Conservation (phyloP, 2,113 vertebrate genomes). For the Percina caprodes region DNA sequence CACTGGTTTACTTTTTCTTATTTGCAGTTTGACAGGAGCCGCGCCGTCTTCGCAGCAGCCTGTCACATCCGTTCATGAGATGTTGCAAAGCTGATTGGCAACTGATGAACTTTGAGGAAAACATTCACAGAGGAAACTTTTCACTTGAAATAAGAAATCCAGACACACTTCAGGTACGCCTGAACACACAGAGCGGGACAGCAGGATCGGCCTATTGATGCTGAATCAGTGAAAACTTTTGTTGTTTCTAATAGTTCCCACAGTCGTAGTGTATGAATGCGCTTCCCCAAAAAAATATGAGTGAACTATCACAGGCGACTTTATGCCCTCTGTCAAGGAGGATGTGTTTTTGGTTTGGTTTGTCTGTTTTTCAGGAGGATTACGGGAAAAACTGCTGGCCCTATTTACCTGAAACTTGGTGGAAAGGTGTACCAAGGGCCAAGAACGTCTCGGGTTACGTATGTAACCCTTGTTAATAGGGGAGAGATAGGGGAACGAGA, state of each 20-base stretch:
- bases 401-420: too few relatives aligned
- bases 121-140: conserved; percentile 12
- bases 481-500: too few relatives aligned
- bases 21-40: conserved; percentile 52
- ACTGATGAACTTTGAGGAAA: conserved; percentile 5
- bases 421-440: too few relatives aligned
- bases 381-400: too few relatives aligned
- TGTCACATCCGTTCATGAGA: conserved; percentile 44
- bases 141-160: conserved; percentile 4
- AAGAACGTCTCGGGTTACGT: too few relatives aligned
- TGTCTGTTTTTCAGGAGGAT: too few relatives aligned
- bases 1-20: conserved; percentile 45
- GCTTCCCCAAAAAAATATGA: not conserved
- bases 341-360: too few relatives aligned
- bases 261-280: too few relatives aligned
- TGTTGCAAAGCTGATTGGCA: not conserved
- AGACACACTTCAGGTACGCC: not conserved
- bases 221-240: too few relatives aligned
- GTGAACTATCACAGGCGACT: not conserved
- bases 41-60: conserved; percentile 32
- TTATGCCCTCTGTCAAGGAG: not conserved
- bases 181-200: not conserved
- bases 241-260: too few relatives aligned
- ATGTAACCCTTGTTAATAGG: too few relatives aligned
- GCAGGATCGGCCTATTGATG: not conserved